Percentiles rank a stretch among this genome's conserved stretches.
Conservation (phyloP, 1,140 invertebrate species). For the Oscheius sp. region DNA sequence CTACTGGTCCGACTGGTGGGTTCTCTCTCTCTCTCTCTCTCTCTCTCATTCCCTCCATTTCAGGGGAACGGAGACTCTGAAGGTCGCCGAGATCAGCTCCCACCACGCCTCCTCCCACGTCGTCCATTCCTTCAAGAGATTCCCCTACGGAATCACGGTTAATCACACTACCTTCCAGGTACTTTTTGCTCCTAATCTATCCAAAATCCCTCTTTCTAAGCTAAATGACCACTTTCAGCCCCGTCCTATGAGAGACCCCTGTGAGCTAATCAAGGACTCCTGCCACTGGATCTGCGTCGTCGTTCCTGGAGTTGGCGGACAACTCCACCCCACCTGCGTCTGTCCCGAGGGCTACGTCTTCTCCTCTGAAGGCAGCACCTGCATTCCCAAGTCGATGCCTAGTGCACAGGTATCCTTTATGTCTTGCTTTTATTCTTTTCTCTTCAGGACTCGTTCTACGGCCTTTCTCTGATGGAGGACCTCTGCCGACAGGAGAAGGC, state of each 20-base stretch:
- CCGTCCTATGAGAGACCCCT: slow-evolving; percentile 9
- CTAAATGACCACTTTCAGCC: slow-evolving; percentile 1
- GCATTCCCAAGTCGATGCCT: neutral
- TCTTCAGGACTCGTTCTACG: neutral
- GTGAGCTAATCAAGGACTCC: neutral
- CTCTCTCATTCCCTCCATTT: too few species aligned
- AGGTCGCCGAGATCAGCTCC: slow-evolving; percentile 7
- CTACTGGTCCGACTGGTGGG: slow-evolving; percentile 33
- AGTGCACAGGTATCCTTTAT: neutral
- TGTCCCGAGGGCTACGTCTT: slow-evolving; percentile 18
- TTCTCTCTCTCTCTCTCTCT: too few species aligned
- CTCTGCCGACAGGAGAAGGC: slow-evolving; percentile 7
- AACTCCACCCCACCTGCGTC: slow-evolving; percentile 6
- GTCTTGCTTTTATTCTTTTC: neutral
- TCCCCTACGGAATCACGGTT: slow-evolving; percentile 20
- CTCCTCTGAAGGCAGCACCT: neutral
- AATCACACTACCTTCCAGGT: slow-evolving; percentile 23
- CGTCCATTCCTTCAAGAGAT: slow-evolving; percentile 21
- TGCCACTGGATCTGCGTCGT: slow-evolving; percentile 13
- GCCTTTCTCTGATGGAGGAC: slow-evolving; percentile 22
- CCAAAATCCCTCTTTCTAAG: neutral
- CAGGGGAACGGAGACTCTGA: slow-evolving; percentile 21
- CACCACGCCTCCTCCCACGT: neutral
- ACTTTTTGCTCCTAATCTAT: neutral
- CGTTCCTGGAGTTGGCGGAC: neutral